A percentile compares a stretch with the other conserved stretches of the same genome.
Evolutionary conservation across 1,140 invertebrate genomes (phyloP).

Genomic region (Palaemon carinicauda): DNA sequence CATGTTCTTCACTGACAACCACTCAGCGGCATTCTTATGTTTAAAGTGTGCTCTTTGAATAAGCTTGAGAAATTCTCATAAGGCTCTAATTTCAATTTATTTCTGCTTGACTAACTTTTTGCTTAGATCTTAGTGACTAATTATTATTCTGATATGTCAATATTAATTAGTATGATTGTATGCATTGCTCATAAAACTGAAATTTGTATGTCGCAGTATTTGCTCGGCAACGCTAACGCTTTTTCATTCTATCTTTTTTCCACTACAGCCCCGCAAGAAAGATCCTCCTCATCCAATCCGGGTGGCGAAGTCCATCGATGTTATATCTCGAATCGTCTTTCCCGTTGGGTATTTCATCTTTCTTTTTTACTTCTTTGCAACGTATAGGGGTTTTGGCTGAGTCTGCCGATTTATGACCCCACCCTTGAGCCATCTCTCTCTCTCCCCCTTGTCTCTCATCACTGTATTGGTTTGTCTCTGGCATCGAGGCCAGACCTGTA

Average conservation of each 20-base stretch:
- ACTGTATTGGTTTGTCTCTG: not conserved
- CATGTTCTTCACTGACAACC: too few relatives aligned
- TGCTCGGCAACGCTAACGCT: too few relatives aligned
- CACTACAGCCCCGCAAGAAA: constrained; percentile 83
- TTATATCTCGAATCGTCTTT: constrained; percentile 90
- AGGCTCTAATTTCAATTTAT: too few relatives aligned
- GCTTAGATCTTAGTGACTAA: too few relatives aligned
- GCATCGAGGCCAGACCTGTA: not conserved
- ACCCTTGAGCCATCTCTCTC: not conserved
- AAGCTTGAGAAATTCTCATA: too few relatives aligned
- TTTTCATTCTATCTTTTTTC: not conserved
- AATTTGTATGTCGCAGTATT: too few relatives aligned
- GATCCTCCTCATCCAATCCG: constrained; percentile 89
- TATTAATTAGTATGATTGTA: too few relatives aligned
- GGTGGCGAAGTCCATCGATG: constrained; percentile 92
- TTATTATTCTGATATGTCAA: too few relatives aligned
- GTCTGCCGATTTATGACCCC: not conserved
- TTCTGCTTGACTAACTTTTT: too few relatives aligned
- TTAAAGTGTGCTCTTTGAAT: too few relatives aligned
- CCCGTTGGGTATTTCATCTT: constrained; percentile 90
- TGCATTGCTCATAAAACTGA: too few relatives aligned
- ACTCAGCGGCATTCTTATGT: too few relatives aligned
- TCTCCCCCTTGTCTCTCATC: not conserved
- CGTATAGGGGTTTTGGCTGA: constrained; percentile 75
- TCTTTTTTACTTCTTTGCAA: constrained; percentile 92